Percentiles rank a stretch among this genome's conserved stretches.
phyloP scores from a whole-genome alignment of 2,888 invertebrate species.

The Listrodromus nycthemerus region DNA sequence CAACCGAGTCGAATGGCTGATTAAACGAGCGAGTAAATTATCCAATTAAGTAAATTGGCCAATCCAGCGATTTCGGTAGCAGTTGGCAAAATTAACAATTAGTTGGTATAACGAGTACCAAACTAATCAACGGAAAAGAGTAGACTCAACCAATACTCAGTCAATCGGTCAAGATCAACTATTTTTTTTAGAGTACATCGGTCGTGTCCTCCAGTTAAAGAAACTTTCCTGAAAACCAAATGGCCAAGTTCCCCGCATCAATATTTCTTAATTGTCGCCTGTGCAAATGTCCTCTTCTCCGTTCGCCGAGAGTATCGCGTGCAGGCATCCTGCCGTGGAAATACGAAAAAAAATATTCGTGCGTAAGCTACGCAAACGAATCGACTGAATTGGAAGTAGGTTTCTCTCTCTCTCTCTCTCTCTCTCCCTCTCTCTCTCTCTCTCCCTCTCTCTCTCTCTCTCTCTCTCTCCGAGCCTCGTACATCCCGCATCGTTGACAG shows the following conservation, averaged over 20 bases:
- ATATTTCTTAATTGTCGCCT: constrained; percentile 46
- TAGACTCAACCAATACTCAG: too few species aligned
- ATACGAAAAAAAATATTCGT: background rate
- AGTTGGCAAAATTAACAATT: too few species aligned
- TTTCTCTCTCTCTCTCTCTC: constrained; percentile 2
- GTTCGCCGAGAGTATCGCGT: constrained; percentile 30
- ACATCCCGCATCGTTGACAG: background rate
- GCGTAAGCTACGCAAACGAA: constrained; percentile 1
- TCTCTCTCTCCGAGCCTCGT: background rate
- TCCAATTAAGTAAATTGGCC: too few species aligned
- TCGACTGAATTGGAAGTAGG: constrained; percentile 12
- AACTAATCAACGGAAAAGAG: too few species aligned
- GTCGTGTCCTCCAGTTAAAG: background rate
- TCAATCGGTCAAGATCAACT: too few species aligned
- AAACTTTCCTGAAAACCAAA: background rate
- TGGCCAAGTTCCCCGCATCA: constrained; percentile 12
- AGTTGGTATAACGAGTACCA: too few species aligned
- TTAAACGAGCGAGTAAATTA: too few species aligned
- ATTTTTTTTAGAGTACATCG: background rate
- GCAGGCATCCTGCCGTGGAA: constrained; percentile 32
- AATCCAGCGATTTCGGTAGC: too few species aligned
- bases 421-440: background rate
- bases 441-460: background rate
- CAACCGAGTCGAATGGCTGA: too few species aligned
- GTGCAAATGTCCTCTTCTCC: constrained; percentile 25